These are phyloP conservation scores for Parazoanthus darwini DNA, from an alignment of 92 coral and sea anemone species.

Conservation along the genomic window DNA sequence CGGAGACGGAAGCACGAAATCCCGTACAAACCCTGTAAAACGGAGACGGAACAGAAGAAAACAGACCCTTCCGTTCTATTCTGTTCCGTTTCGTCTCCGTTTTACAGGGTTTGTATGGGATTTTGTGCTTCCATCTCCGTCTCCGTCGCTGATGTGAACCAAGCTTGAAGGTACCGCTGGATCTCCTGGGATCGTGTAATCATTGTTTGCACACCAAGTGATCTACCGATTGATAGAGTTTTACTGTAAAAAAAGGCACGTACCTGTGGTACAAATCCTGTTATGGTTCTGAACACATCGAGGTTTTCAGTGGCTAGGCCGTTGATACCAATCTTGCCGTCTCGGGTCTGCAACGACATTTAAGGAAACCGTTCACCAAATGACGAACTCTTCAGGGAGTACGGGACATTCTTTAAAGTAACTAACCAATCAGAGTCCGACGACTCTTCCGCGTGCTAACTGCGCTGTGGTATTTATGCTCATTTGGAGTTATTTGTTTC, in stretches of 20 bases:
- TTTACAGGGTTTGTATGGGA: no score
- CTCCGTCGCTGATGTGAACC: no score
- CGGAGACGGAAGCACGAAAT: no score
- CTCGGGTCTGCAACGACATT: slow-evolving; percentile 23
- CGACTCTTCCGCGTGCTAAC: no score
- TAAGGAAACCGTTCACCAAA: not conserved
- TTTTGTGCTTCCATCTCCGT: no score
- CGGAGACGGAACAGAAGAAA: no score
- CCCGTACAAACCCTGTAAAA: no score
- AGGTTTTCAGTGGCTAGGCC: slow-evolving; percentile 32
- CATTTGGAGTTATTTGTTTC: no score
- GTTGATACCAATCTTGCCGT: slow-evolving; percentile 43
- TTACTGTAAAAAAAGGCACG: not conserved
- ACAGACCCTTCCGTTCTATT: no score
- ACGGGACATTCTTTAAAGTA: not conserved
- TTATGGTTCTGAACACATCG: slow-evolving; percentile 56
- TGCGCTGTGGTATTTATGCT: no score
- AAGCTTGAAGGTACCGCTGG: no score
- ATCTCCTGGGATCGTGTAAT: not conserved
- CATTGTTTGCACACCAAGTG: not conserved
- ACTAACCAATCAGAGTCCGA: not conserved
- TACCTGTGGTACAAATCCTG: slow-evolving; percentile 75
- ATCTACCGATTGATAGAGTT: not conserved
- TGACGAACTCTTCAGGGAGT: not conserved
- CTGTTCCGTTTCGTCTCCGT: no score